Conservation (phyloP, 2,888 invertebrate genomes). For the Papilio protenor region DNA sequence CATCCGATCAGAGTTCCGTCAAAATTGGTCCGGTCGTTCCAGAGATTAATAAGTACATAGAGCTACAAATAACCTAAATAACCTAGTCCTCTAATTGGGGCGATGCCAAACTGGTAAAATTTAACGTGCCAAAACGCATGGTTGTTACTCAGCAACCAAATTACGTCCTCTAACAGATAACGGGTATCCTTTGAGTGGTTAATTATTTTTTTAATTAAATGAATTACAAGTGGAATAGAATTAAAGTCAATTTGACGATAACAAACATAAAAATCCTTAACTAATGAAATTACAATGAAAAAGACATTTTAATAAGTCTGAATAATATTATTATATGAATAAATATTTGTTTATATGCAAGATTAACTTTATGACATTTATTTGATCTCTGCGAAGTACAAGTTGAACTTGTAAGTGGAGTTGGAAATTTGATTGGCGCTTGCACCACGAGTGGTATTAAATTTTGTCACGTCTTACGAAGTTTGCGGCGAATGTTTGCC, state of each 20-base stretch:
- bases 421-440: background rate
- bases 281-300: no score
- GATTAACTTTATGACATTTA: background rate
- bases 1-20: background rate
- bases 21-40: background rate
- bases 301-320: no score
- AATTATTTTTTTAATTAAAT: no score
- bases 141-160: background rate
- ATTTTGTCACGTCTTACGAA: constrained; percentile 9
- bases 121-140: constrained; percentile 6
- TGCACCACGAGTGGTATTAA: background rate
- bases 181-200: no score
- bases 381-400: background rate
- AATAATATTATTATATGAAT: background rate
- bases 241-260: no score
- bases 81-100: constrained; percentile 12
- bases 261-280: no score
- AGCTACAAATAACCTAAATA: background rate
- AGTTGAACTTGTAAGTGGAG: background rate
- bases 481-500: background rate
- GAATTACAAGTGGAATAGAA: no score
- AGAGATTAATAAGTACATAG: background rate
- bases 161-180: no score
- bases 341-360: background rate
- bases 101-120: constrained; percentile 21